A percentile compares a stretch with the other conserved stretches of the same genome.
Evolutionary conservation across 2,888 invertebrate genomes (phyloP).

Genomic region (Saturnia japonica): DNA sequence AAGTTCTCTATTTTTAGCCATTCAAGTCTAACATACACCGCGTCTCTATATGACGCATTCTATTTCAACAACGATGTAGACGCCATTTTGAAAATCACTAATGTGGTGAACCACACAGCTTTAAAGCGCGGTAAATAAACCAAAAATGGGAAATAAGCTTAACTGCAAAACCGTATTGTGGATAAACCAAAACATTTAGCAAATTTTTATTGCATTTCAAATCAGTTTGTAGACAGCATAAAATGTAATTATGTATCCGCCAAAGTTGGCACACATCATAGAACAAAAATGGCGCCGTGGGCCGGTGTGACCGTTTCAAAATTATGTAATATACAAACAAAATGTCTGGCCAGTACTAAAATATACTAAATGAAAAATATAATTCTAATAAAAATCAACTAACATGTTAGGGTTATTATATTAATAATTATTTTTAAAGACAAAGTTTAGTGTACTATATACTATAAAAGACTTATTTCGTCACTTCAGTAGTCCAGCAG

Average conservation of each 20-base stretch:
- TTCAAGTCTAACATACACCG: constrained; percentile 64
- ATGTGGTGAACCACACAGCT: constrained; percentile 25
- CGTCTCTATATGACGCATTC: constrained; percentile 73
- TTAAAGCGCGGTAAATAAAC: not conserved
- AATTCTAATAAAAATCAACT: no score
- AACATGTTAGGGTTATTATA: no score
- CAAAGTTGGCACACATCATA: constrained; percentile 11
- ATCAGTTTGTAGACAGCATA: not conserved
- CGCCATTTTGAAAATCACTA: constrained; percentile 73
- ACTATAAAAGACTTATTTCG: no score
- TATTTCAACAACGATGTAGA: constrained; percentile 58
- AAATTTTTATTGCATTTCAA: not conserved
- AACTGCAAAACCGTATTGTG: not conserved
- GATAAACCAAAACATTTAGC: not conserved
- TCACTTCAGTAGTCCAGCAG: no score
- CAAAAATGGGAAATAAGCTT: not conserved
- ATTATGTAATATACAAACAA: no score
- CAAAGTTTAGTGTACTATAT: no score
- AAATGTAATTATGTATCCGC: not conserved
- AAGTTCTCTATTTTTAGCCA: constrained; percentile 74
- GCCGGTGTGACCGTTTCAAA: no score
- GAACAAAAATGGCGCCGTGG: constrained; percentile 13
- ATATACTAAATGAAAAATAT: no score
- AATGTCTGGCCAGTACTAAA: no score
- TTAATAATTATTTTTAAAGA: no score